phyloP scores from a whole-genome alignment of 2,113 vertebrate species.

The Lipophrys pholis region DNA sequence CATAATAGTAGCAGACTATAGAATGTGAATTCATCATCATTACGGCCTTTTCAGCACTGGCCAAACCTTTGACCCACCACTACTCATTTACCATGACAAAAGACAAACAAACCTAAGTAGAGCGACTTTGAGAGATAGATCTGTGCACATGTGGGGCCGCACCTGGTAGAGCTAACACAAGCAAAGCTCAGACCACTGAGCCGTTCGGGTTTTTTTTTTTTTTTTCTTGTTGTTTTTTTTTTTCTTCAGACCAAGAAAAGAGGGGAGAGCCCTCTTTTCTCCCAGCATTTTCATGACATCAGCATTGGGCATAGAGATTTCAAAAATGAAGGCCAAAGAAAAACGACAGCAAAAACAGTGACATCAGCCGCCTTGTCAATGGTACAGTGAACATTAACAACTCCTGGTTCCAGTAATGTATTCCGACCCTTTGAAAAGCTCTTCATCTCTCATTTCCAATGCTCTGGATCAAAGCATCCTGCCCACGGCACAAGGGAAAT shows the following conservation, averaged over 20 bases:
- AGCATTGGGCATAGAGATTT: slow-evolving; percentile 65
- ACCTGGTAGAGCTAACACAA: slow-evolving; percentile 74
- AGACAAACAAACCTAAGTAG: slow-evolving; percentile 78
- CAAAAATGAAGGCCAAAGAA: slow-evolving; percentile 54
- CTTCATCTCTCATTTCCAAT: slow-evolving; percentile 68
- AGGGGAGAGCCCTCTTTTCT: slow-evolving; percentile 35
- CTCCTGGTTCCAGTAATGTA: slow-evolving; percentile 68
- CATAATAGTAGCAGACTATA: slow-evolving; percentile 50
- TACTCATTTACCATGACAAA: slow-evolving; percentile 76
- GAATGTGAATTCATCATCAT: slow-evolving; percentile 71
- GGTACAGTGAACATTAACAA: slow-evolving; percentile 71
- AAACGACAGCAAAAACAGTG: slow-evolving; percentile 71
- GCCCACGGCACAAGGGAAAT: slow-evolving; percentile 38
- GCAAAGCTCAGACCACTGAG: slow-evolving; percentile 52
- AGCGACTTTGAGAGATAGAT: slow-evolving; percentile 69
- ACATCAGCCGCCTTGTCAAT: slow-evolving; percentile 74
- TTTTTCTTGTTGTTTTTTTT: too few relatives aligned
- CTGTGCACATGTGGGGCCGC: slow-evolving; percentile 70
- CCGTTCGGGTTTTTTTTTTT: slow-evolving; percentile 12
- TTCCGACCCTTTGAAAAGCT: slow-evolving; percentile 69
- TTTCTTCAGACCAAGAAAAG: slow-evolving; percentile 45
- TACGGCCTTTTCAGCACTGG: slow-evolving; percentile 66
- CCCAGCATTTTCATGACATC: slow-evolving; percentile 63
- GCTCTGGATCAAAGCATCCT: slow-evolving; percentile 60
- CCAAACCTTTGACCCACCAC: slow-evolving; percentile 72